Evolutionary conservation across 2,113 vertebrate genomes (phyloP).

Genomic region (Vulpes vulpes): DNA sequence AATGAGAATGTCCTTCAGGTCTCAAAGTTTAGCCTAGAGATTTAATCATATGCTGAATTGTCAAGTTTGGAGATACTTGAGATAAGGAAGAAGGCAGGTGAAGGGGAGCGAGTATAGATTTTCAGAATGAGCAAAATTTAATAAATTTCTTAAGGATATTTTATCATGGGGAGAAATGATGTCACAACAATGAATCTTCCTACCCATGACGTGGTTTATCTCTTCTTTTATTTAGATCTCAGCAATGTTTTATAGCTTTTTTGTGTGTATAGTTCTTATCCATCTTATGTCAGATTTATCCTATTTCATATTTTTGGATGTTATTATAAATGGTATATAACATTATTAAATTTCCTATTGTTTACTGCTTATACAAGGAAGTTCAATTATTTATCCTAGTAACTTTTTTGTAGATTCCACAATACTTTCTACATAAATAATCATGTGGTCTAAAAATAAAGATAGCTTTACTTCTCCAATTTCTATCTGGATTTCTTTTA

Average conservation of each 20-base stretch:
- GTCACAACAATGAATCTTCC: background rate
- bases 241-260: background rate
- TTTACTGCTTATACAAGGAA: background rate
- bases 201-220: background rate
- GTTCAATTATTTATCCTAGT: background rate
- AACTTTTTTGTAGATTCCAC: background rate
- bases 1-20: background rate
- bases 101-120: background rate
- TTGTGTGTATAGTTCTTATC: background rate
- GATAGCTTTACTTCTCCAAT: background rate
- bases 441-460: constrained; percentile 53
- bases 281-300: background rate
- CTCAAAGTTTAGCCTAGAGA: background rate
- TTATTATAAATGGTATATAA: background rate
- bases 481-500: background rate
- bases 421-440: background rate
- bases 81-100: background rate
- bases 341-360: background rate
- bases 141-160: background rate
- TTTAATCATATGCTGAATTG: background rate
- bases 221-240: background rate
- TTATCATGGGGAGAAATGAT: background rate
- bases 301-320: background rate
- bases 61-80: background rate
- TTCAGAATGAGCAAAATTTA: background rate